Percentiles rank a stretch among this genome's conserved stretches.
Conservation (phyloP, 2,113 vertebrate genomes). For the Phodopus roborovskii region DNA sequence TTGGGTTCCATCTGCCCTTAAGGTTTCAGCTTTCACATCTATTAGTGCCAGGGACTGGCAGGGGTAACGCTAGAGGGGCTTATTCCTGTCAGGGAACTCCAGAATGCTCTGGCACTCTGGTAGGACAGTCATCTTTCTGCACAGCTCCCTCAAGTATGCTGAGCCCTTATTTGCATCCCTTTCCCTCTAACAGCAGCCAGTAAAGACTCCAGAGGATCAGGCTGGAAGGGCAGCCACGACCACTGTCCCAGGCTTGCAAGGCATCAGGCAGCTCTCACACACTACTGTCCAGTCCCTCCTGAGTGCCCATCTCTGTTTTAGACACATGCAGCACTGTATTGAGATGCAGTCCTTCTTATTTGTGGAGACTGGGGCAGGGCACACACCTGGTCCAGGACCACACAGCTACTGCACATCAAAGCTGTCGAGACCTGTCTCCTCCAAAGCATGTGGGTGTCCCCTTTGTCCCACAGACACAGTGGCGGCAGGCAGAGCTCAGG, state of each 20-base stretch:
- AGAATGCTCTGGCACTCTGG: neutral
- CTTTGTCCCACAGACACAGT: neutral
- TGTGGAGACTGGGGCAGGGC: neutral
- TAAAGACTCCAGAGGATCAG: too few species aligned
- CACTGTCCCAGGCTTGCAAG: neutral
- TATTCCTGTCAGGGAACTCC: neutral
- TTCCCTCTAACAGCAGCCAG: neutral
- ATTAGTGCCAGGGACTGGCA: neutral
- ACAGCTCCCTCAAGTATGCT: neutral
- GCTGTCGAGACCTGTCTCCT: neutral
- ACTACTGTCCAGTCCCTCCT: neutral
- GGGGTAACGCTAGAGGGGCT: neutral
- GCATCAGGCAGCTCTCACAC: neutral
- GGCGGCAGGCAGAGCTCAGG: neutral
- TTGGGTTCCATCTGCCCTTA: neutral
- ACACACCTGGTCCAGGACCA: neutral
- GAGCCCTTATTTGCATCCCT: neutral
- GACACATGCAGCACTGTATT: neutral
- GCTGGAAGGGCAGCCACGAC: neutral
- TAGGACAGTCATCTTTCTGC: neutral
- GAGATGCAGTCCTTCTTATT: neutral
- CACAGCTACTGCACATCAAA: neutral
- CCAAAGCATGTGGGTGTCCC: neutral
- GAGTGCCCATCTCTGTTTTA: neutral
- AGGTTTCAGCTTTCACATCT: neutral